Percentiles rank a stretch among this genome's conserved stretches.
Conservation (phyloP, 1,140 invertebrate species). For the Tetragonula clypearis region DNA sequence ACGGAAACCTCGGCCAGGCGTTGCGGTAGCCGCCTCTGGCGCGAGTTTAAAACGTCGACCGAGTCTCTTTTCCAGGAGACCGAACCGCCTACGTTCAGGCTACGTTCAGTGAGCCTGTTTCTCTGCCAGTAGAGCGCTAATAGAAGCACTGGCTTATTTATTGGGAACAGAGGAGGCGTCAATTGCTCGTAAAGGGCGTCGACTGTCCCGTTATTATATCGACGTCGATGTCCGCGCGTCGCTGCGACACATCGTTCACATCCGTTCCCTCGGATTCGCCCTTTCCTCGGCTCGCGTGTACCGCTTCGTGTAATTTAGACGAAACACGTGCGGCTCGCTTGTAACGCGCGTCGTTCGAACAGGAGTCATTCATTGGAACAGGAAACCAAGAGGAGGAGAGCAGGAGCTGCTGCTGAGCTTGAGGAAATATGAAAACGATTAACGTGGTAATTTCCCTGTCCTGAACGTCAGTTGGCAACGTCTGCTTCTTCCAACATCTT, state of each 20-base stretch:
- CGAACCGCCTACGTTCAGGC: constrained; percentile 49
- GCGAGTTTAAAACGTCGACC: constrained; percentile 57
- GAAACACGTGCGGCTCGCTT: constrained; percentile 54
- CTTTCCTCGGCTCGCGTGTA: not conserved
- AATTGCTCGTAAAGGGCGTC: constrained; percentile 56
- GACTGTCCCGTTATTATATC: constrained; percentile 67
- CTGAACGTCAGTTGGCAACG: not conserved
- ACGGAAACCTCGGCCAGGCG: constrained; percentile 43
- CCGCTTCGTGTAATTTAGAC: constrained; percentile 57
- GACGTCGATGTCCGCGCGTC: constrained; percentile 31
- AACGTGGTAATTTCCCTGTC: constrained; percentile 2
- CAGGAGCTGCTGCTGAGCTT: not conserved
- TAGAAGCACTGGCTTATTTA: constrained; percentile 67
- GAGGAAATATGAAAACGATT: constrained; percentile 41
- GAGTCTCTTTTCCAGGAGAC: constrained; percentile 44
- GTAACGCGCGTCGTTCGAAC: constrained; percentile 31
- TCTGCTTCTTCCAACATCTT: not conserved
- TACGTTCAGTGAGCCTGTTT: not conserved
- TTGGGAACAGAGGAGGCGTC: constrained; percentile 65
- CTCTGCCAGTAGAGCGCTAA: constrained; percentile 30
- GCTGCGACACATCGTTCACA: constrained; percentile 44
- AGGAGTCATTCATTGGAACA: constrained; percentile 1
- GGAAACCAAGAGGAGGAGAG: constrained; percentile 19
- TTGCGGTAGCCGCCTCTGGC: constrained; percentile 52
- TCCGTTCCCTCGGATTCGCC: constrained; percentile 39